Percentiles rank a stretch among this genome's conserved stretches.
Evolutionary conservation across 2,797 vertebrate genomes (phyloP).

Genomic region (Bucorvus abyssinicus): DNA sequence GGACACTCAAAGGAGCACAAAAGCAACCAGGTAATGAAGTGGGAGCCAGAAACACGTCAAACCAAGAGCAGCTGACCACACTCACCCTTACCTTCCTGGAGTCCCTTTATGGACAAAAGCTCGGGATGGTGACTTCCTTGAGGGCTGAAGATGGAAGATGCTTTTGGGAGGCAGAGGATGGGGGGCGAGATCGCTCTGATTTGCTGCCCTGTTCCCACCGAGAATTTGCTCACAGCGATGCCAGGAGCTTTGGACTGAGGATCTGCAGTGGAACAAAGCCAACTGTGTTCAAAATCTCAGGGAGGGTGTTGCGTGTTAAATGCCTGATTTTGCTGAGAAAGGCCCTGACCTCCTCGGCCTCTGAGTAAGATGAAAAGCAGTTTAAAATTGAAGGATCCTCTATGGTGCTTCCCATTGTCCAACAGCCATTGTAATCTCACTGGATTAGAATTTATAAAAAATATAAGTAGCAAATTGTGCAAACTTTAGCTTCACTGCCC

Average conservation of each 20-base stretch:
- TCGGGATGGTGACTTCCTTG: background rate
- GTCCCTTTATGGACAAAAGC: background rate
- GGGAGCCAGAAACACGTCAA: background rate
- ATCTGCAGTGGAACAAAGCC: background rate
- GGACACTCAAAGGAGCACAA: background rate
- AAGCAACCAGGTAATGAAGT: background rate
- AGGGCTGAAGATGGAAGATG: background rate
- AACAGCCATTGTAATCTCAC: background rate
- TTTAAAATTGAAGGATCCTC: background rate
- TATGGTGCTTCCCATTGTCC: background rate
- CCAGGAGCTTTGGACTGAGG: background rate
- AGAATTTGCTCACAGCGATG: background rate
- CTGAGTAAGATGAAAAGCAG: background rate
- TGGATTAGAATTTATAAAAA: background rate
- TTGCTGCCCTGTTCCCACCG: background rate
- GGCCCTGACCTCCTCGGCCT: background rate
- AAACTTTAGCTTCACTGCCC: background rate
- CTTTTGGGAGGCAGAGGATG: background rate
- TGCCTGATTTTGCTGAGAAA: background rate
- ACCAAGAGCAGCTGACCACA: background rate
- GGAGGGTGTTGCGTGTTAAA: background rate
- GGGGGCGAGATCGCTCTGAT: background rate
- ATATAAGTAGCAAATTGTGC: background rate
- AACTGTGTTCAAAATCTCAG: background rate
- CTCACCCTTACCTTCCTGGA: background rate